Conservation (phyloP, 2,797 vertebrate species). For the Rhabdomys pumilio region DNA sequence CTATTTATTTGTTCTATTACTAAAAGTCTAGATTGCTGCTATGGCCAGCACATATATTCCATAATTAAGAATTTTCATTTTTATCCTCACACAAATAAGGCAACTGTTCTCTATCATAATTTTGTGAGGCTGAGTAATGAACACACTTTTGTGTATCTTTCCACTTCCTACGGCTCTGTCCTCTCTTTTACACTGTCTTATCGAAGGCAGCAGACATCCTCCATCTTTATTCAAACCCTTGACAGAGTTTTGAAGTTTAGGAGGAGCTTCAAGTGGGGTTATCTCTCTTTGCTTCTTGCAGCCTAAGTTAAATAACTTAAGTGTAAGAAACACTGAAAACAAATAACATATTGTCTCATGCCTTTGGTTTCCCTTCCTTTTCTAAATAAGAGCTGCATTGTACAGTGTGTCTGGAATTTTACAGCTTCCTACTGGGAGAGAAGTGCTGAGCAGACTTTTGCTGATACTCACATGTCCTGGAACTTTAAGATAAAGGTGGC, state of each 20-base stretch:
- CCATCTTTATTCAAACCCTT: slow-evolving; percentile 71
- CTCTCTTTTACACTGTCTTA: slow-evolving; percentile 79
- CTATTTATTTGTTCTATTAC: neutral
- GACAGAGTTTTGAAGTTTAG: slow-evolving; percentile 76
- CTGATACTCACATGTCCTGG: slow-evolving; percentile 34
- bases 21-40: neutral
- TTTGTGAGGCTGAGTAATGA: slow-evolving; percentile 47
- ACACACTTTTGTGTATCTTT: slow-evolving; percentile 73
- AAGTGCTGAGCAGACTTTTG: slow-evolving; percentile 66
- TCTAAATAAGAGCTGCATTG: slow-evolving; percentile 79
- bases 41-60: neutral
- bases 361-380: slow-evolving; percentile 79
- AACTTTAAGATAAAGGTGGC: slow-evolving; percentile 62
- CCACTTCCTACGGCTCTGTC: slow-evolving; percentile 78
- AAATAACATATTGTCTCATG: slow-evolving; percentile 79
- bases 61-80: slow-evolving; percentile 23
- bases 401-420: slow-evolving; percentile 74
- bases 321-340: slow-evolving; percentile 75
- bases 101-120: slow-evolving; percentile 58
- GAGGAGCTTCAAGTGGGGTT: slow-evolving; percentile 74
- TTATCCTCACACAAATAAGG: slow-evolving; percentile 56
- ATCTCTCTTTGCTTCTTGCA: slow-evolving; percentile 76
- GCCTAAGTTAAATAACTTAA: slow-evolving; percentile 73
- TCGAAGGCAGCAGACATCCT: slow-evolving; percentile 81
- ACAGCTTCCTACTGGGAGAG: slow-evolving; percentile 76